Percentiles rank a stretch among this genome's conserved stretches.
These are phyloP conservation scores for Didymodactylos carnosus DNA, from an alignment of 2,888 invertebrate species.

Conservation along the genomic window DNA sequence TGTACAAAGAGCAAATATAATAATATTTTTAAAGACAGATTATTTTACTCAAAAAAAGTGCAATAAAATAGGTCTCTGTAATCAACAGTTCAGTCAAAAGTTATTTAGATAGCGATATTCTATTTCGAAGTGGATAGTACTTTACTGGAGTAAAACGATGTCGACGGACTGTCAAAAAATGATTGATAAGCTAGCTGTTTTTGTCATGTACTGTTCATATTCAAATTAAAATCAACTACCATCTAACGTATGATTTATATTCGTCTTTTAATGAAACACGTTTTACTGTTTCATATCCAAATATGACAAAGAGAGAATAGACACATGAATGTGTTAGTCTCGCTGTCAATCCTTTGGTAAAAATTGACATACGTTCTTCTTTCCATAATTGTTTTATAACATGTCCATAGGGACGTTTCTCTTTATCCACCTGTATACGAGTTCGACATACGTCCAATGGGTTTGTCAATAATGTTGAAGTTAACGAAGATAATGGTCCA, in stretches of 20 bases:
- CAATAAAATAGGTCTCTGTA: too few species aligned
- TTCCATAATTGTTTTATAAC: slow-evolving; percentile 56
- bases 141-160: too few species aligned
- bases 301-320: slow-evolving; percentile 77
- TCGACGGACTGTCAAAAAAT: too few species aligned
- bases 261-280: slow-evolving; percentile 69
- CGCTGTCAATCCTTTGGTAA: slow-evolving; percentile 74
- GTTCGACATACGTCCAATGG: slow-evolving; percentile 79
- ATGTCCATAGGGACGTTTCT: not conserved
- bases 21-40: too few species aligned
- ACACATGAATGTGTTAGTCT: slow-evolving; percentile 72
- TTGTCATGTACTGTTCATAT: too few species aligned
- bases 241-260: slow-evolving; percentile 40
- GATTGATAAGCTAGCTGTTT: too few species aligned
- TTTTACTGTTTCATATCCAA: slow-evolving; percentile 88
- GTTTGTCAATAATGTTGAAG: slow-evolving; percentile 54
- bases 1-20: too few species aligned
- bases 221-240: too few species aligned
- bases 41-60: too few species aligned
- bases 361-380: slow-evolving; percentile 63
- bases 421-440: slow-evolving; percentile 53
- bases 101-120: too few species aligned
- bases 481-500: slow-evolving; percentile 46
- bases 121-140: too few species aligned
- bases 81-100: too few species aligned